A percentile compares a stretch with the other conserved stretches of the same genome.
phyloP scores from a whole-genome alignment of 2,113 vertebrate species.

The Dendrocopos noguchii region DNA sequence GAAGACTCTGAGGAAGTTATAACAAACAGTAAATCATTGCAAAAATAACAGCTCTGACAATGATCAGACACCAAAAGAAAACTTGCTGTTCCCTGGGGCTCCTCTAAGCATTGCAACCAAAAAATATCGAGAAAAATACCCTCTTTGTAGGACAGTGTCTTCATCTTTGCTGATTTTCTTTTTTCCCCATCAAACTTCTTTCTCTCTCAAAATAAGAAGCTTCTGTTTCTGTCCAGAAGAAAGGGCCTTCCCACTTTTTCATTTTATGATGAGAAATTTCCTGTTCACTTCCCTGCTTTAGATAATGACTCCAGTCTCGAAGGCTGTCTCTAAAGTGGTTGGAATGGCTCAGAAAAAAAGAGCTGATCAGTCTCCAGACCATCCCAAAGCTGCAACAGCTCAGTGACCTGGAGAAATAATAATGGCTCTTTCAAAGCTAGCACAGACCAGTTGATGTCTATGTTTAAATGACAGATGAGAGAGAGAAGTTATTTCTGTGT shows the following conservation, averaged over 20 bases:
- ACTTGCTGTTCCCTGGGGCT: not conserved
- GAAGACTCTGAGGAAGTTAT: not conserved
- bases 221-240: not conserved
- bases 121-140: not conserved
- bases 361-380: not conserved
- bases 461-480: not conserved
- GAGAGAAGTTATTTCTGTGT: constrained; percentile 1
- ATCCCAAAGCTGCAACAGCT: constrained; percentile 1
- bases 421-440: constrained; percentile 6
- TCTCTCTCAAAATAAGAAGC: not conserved
- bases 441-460: not conserved
- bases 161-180: not conserved
- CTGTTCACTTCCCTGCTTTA: not conserved
- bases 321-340: not conserved
- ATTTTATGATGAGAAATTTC: not conserved
- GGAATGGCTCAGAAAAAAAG: not conserved
- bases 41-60: not conserved
- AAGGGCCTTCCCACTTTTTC: not conserved
- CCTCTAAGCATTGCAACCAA: not conserved
- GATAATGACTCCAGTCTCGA: not conserved
- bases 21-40: not conserved
- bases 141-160: not conserved
- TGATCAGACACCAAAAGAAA: not conserved
- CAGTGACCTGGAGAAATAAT: constrained; percentile 12
- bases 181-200: not conserved